Percentiles rank a stretch among this genome's conserved stretches.
phyloP scores from a whole-genome alignment of 1,140 invertebrate genomes.

The Cydia amplana region DNA sequence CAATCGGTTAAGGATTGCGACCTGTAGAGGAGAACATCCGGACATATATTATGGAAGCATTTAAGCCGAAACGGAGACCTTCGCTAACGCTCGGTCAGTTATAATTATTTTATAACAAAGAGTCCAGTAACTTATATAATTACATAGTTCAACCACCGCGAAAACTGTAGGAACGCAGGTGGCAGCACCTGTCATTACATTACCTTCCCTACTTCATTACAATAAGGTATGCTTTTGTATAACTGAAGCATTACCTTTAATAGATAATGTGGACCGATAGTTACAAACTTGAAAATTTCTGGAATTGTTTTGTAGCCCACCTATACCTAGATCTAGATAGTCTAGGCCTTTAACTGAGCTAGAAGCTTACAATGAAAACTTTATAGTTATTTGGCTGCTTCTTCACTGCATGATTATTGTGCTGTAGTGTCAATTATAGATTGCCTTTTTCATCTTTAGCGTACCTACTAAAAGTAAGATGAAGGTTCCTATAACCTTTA shows the following conservation, averaged over 20 bases:
- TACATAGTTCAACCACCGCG: conserved; percentile 9
- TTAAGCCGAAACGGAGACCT: no score
- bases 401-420: no score
- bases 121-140: conserved; percentile 8
- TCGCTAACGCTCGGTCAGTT: background rate
- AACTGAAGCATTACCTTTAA: background rate
- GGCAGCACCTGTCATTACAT: background rate
- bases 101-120: conserved; percentile 17
- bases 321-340: background rate
- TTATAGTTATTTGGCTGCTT: no score
- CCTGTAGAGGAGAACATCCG: background rate
- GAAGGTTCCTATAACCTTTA: no score
- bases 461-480: no score
- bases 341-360: background rate
- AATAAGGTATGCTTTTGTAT: background rate
- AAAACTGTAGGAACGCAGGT: conserved; percentile 4
- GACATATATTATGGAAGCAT: no score
- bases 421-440: no score
- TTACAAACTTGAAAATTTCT: background rate
- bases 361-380: no score
- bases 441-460: no score
- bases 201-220: background rate
- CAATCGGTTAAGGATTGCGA: no score
- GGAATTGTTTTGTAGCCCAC: background rate
- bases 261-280: background rate